Conservation (phyloP, 37 sponge, comb jelly and placozoan species). For the Aplysina aerophoba region DNA sequence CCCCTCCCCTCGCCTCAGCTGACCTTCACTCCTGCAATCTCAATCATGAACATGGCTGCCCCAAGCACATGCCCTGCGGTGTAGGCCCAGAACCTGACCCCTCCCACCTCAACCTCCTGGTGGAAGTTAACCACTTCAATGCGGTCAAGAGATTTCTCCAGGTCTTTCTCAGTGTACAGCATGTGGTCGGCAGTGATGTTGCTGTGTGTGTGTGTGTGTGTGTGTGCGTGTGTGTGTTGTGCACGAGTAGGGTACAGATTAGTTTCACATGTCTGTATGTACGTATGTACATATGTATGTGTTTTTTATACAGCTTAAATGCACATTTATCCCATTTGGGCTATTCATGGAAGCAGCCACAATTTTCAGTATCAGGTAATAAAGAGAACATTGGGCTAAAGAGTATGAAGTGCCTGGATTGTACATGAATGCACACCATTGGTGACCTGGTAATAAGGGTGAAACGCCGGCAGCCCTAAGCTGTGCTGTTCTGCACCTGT, state of each 20-base stretch:
- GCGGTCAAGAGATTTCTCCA: conserved; percentile 94
- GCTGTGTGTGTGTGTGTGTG: conserved; percentile 35
- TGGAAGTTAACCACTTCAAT: conserved; percentile 98
- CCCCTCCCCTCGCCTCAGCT: too few relatives aligned
- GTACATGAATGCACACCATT: too few relatives aligned
- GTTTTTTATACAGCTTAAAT: too few relatives aligned
- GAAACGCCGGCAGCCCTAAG: too few relatives aligned
- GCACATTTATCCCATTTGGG: too few relatives aligned
- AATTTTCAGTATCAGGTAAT: too few relatives aligned
- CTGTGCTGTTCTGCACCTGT: too few relatives aligned
- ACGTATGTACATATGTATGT: neutral
- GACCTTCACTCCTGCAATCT: conserved; percentile 98
- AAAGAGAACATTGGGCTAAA: too few relatives aligned
- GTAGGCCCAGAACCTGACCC: conserved; percentile 95
- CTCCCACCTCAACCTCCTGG: conserved; percentile 95
- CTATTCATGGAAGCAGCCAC: too few relatives aligned
- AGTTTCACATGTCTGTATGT: neutral
- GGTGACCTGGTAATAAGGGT: too few relatives aligned
- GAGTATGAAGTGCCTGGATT: too few relatives aligned
- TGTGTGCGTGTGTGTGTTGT: neutral
- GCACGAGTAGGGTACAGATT: too few relatives aligned
- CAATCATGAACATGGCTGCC: conserved; percentile 99
- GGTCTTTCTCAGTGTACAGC: conserved; percentile 95
- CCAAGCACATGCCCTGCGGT: conserved; percentile 98
- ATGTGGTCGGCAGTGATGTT: conserved; percentile 92